phyloP scores from a whole-genome alignment of 2,797 vertebrate species.

The Helicolenus hilgendorfi region DNA sequence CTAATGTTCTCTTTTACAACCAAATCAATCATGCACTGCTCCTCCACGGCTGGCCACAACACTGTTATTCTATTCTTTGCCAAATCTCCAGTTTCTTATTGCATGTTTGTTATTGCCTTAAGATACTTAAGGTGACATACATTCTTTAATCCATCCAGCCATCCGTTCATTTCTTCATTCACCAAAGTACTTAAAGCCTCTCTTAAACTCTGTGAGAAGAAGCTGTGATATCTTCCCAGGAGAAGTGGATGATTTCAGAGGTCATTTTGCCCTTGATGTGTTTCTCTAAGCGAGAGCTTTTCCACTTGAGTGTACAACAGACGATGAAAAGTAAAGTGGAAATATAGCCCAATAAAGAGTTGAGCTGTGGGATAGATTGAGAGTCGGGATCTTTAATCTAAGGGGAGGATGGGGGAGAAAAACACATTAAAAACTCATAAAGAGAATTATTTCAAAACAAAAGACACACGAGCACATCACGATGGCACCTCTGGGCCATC shows the following conservation, averaged over 20 bases:
- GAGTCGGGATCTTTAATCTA: conserved; percentile 64
- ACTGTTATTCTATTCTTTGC: background rate
- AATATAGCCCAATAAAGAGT: conserved; percentile 78
- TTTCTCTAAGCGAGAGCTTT: conserved; percentile 56
- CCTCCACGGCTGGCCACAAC: background rate
- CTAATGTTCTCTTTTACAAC: conserved; percentile 32
- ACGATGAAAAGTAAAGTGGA: conserved; percentile 59
- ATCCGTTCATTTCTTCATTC: conserved; percentile 13
- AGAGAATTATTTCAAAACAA: conserved; percentile 62
- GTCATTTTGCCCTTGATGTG: conserved; percentile 48
- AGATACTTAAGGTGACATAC: conserved; percentile 12
- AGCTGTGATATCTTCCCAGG: conserved; percentile 3
- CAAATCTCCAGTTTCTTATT: conserved; percentile 5
- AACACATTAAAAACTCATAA: conserved; percentile 74
- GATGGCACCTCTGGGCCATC: conserved; percentile 34
- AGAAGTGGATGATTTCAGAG: conserved; percentile 52
- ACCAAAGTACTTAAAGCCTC: conserved; percentile 33
- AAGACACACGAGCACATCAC: conserved; percentile 51
- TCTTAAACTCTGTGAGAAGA: conserved; percentile 4
- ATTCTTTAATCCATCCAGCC: conserved; percentile 19
- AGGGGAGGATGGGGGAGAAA: conserved; percentile 36
- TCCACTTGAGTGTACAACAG: conserved; percentile 69
- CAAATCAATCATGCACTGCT: conserved; percentile 36
- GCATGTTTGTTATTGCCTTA: conserved; percentile 14
- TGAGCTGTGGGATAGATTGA: conserved; percentile 67